Base-by-base conservation (phyloP, 2,113 vertebrate genomes). In the Psettodes erumei region DNA sequence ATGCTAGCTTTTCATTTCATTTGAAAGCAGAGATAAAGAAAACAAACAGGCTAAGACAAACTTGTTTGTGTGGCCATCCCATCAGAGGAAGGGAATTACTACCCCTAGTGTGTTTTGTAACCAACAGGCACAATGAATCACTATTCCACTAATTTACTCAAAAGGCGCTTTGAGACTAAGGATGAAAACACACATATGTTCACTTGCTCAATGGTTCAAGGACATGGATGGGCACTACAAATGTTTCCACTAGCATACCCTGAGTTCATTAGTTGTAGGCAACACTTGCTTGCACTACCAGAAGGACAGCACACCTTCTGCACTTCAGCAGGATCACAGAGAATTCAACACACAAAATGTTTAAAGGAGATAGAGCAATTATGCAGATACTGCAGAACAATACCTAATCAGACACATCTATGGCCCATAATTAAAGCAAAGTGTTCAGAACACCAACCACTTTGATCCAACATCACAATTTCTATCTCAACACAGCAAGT, bases 81-180 rank as follows among this genome's bases (percentile, higher is more conserved):
- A 45, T 75, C 61, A 59, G 15, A 12, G 7, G 32, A 54, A 55
- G 28, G 65, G 55, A 79, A 6, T 64, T 38, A 9, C 35, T 47
- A 56, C 67, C 53, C 47, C 21, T 33, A 7, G 21, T 47, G 13
- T 72, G 58, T 79, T 85, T 30, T 66, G 18, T 60, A 47, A 74
- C 25, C 40, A 68, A 72, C 53, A 82, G 79, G 53, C 83, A 86
- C 76, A 56, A 68, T 63, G 45, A 62, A 69, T 56, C 62, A 56
- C 30, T 30, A 21, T 25, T 69, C n/a, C 74, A 58, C 61, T 75
- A n/a, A 33, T 75, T 54, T 50, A 61, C 38, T 73, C 18, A 62
- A 75, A 90, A 90, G 87, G 79, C 58, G 75, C 84, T 89, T 82
- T 65, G 38, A 43, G 68, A 89, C 65, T 53, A 54, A 69, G 47